Evolutionary conservation across 2,113 vertebrate genomes (phyloP), one percentile per base, ranked within the genome.

Genomic region (Chaetodon trifascialis): DNA sequence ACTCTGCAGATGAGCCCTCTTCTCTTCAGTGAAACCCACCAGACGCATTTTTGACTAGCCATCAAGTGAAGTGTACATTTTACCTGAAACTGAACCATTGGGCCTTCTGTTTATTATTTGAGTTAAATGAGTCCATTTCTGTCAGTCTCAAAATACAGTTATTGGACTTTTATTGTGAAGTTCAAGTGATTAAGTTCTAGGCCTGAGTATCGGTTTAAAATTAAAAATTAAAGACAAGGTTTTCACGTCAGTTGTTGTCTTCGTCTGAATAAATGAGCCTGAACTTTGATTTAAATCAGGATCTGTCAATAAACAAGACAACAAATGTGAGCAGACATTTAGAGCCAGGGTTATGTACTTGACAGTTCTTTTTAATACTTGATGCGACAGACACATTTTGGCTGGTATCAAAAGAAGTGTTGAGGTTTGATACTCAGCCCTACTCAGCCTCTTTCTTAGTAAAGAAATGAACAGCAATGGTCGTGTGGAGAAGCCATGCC

Each of bases 1-100:
- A 78, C 30, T 82, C 56, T 44, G 72, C 70, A 63, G 64, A 85
- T 42, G 55, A 86, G 52, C 34, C 14, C 56, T 30, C 30, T 30
- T 30, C 30, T 30, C 30, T 30, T 30, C 30, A 30, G 30, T 30
- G 4, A 63, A 42, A 42, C 36, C 38, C 10, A 21, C 36, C 11
- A 1, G n/a, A 51, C 17, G 11, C 10, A 11, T n/a, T 46, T 65
- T 19, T 25, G n/a, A 17, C 42, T 19, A 16, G 4, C 7, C 44
- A 30, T 15, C 23, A 67, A 11, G 15, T 15, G 30, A 49, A 68
- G 16, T 8, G 0, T 17, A 8, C 4, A 8, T 34, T 16, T 34
- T 56, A 30, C 38, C 6, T 63, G 19, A 30, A 5, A 46, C 42
- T 10, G 4, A 23, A 64, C 15, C 42, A 25, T 4, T 30, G 44